A percentile compares a stretch with the other conserved stretches of the same genome.
These are phyloP conservation scores for Xiphorhynchus erythropygius DNA, from an alignment of 2,797 vertebrate genomes.

Conservation along the genomic window DNA sequence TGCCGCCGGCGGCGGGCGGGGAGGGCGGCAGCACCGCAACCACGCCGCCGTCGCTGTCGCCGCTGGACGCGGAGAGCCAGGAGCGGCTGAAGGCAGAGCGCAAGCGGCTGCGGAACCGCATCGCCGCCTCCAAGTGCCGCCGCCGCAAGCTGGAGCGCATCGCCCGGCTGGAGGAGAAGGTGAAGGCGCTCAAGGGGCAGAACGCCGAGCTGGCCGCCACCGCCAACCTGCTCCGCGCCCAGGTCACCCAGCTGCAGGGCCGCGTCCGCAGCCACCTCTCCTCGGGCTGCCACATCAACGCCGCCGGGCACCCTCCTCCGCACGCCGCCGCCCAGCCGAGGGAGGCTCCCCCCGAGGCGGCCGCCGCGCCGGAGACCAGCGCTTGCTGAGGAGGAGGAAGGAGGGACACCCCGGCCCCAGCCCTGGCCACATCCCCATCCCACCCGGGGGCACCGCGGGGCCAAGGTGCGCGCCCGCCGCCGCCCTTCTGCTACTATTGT, in stretches of 20 bases:
- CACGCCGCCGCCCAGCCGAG: neutral
- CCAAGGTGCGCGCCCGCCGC: neutral
- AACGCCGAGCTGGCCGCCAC: slow-evolving; percentile 88
- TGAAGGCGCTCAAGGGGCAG: slow-evolving; percentile 87
- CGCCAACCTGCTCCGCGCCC: slow-evolving; percentile 84
- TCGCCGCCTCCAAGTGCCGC: slow-evolving; percentile 90
- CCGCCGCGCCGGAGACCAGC: slow-evolving; percentile 1
- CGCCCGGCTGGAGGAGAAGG: slow-evolving; percentile 87
- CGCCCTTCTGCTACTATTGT: neutral
- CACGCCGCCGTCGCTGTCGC: slow-evolving; percentile 82
- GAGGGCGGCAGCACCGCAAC: too few species aligned
- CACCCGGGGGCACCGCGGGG: neutral
- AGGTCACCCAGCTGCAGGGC: slow-evolving; percentile 88
- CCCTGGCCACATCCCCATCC: neutral
- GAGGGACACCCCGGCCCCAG: neutral
- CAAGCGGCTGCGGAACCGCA: slow-evolving; percentile 88
- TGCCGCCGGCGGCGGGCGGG: too few species aligned
- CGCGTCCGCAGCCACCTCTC: slow-evolving; percentile 89
- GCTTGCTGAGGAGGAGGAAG: slow-evolving; percentile 17
- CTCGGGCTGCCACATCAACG: slow-evolving; percentile 84
- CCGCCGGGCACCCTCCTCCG: slow-evolving; percentile 55
- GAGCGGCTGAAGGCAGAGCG: slow-evolving; percentile 88
- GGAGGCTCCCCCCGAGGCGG: neutral
- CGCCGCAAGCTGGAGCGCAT: slow-evolving; percentile 89
- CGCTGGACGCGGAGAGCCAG: slow-evolving; percentile 86